A percentile compares a stretch with the other conserved stretches of the same genome.
These are phyloP conservation scores for Tretioscincus oriximinensis DNA, from an alignment of 2,113 vertebrate species.

Conservation along the genomic window DNA sequence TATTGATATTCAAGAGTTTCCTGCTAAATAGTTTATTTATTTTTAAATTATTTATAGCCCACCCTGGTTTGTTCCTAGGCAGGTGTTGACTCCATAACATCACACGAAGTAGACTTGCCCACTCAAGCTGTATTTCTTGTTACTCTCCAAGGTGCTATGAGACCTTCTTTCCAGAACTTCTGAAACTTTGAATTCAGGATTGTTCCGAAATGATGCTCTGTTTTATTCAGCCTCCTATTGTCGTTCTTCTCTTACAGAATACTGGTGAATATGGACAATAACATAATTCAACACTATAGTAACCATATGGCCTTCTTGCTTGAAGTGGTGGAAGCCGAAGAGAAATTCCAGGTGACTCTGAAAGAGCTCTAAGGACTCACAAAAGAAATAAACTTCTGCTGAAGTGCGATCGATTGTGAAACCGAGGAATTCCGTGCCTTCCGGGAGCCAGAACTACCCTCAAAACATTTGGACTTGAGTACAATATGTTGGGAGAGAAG, in stretches of 20 bases:
- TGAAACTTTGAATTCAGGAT: background rate
- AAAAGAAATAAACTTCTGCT: constrained; percentile 28
- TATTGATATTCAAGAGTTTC: too few relatives aligned
- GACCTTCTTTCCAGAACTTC: too few relatives aligned
- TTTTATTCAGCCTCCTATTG: background rate
- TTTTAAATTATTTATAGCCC: too few relatives aligned
- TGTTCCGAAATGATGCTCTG: background rate
- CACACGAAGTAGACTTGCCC: too few relatives aligned
- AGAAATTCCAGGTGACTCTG: constrained; percentile 89
- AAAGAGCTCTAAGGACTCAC: constrained; percentile 83
- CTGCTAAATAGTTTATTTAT: too few relatives aligned
- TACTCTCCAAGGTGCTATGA: too few relatives aligned
- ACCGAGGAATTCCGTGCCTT: background rate
- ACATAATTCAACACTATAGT: constrained; percentile 97
- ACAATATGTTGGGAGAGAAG: background rate
- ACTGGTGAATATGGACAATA: constrained; percentile 97
- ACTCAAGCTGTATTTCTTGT: too few relatives aligned
- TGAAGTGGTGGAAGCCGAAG: constrained; percentile 82
- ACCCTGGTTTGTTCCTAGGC: too few relatives aligned
- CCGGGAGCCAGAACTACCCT: constrained; percentile 12
- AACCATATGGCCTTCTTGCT: constrained; percentile 95
- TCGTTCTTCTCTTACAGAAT: constrained; percentile 75
- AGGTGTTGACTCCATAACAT: too few relatives aligned
- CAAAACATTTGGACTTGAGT: constrained; percentile 62
- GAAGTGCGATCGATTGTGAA: constrained; percentile 21